Evolutionary conservation across 2,113 vertebrate genomes (phyloP).

Genomic region (Tychaedon coryphoeus): DNA sequence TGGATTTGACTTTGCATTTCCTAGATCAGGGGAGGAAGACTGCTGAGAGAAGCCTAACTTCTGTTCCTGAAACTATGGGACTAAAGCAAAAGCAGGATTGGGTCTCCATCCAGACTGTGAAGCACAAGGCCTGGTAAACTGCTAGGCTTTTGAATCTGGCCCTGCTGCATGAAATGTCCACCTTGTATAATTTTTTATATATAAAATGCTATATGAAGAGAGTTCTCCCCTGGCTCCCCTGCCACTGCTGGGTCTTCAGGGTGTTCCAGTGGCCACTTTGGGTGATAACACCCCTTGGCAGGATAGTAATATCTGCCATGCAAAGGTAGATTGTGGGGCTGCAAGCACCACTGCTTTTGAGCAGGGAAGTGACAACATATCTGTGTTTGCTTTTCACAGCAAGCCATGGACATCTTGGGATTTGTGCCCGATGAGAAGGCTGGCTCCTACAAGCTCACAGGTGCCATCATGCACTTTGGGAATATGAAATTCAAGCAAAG

Average conservation of each 20-base stretch:
- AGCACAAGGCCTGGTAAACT: background rate
- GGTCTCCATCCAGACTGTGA: background rate
- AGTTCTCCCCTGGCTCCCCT: background rate
- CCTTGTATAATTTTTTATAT: background rate
- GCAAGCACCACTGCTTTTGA: background rate
- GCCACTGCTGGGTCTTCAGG: background rate
- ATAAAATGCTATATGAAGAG: background rate
- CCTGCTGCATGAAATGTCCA: background rate
- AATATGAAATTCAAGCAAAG: slow-evolving; percentile 92
- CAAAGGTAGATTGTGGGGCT: background rate
- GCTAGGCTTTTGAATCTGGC: background rate
- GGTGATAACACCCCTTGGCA: background rate
- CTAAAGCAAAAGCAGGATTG: background rate
- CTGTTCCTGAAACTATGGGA: background rate
- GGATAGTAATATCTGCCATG: background rate
- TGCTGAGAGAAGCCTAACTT: background rate
- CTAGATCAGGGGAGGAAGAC: background rate
- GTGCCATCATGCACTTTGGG: slow-evolving; percentile 90
- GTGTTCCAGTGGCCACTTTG: background rate
- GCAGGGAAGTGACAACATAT: background rate
- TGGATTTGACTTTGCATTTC: background rate
- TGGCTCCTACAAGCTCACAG: slow-evolving; percentile 84
- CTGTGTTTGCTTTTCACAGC: slow-evolving; percentile 48
- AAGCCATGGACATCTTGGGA: slow-evolving; percentile 86
- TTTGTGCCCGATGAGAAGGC: slow-evolving; percentile 86